These are phyloP conservation scores for Poecilus cupreus DNA, from an alignment of 2,888 invertebrate genomes.

Conservation along the genomic window DNA sequence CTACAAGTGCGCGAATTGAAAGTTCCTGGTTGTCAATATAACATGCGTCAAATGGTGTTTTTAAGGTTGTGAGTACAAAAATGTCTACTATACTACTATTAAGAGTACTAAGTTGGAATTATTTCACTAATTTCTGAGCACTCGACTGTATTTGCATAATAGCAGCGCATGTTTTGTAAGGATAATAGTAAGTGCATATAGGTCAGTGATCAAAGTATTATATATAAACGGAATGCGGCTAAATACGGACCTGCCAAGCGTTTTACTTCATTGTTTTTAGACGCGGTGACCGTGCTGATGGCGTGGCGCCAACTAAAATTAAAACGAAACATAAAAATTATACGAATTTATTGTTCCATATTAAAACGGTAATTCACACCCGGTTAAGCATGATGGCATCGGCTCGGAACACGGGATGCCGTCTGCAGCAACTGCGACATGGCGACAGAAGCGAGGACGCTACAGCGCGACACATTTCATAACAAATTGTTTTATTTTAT, in stretches of 20 bases:
- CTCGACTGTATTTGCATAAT: too few relatives aligned
- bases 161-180: too few relatives aligned
- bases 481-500: slow-evolving; percentile 42
- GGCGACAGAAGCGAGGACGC: too few relatives aligned
- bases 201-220: too few relatives aligned
- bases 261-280: slow-evolving; percentile 57
- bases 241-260: slow-evolving; percentile 42
- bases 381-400: slow-evolving; percentile 49
- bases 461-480: background rate
- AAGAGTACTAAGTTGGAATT: too few relatives aligned
- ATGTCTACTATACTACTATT: too few relatives aligned
- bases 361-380: slow-evolving; percentile 59
- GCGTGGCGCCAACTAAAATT: slow-evolving; percentile 56
- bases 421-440: background rate
- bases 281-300: slow-evolving; percentile 48
- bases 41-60: too few relatives aligned
- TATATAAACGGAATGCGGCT: background rate
- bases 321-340: slow-evolving; percentile 59
- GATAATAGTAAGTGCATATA: background rate
- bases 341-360: slow-evolving; percentile 58
- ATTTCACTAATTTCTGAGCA: too few relatives aligned
- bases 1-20: too few relatives aligned
- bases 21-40: too few relatives aligned
- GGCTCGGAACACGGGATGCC: slow-evolving; percentile 16
- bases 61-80: too few relatives aligned